Evolutionary conservation across 2,888 invertebrate species (phyloP).

Genomic region (Drosophila algonquin): DNA sequence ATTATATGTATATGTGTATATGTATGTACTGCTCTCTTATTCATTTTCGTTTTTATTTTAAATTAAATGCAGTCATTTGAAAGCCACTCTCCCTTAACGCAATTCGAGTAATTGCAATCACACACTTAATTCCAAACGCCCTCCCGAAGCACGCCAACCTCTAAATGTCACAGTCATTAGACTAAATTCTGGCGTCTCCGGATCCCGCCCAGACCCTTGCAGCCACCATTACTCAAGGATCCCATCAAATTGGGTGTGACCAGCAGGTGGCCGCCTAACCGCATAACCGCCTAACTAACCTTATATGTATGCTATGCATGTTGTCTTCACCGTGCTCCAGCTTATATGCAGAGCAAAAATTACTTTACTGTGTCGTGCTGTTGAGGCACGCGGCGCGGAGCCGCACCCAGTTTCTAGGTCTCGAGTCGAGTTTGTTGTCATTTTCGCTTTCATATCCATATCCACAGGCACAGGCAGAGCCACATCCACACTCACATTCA

Average conservation of each 20-base stretch:
- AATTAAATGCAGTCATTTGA: neutral
- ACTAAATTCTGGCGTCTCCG: conserved; percentile 23
- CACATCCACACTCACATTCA: conserved; percentile 6
- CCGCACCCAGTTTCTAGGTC: conserved; percentile 62
- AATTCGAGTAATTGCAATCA: conserved; percentile 62
- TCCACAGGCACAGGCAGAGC: neutral
- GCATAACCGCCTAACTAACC: conserved; percentile 51
- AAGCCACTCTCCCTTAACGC: neutral
- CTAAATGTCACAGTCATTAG: conserved; percentile 69
- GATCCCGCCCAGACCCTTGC: conserved; percentile 36
- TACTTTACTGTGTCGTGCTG: conserved; percentile 61
- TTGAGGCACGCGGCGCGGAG: conserved; percentile 44
- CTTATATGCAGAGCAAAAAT: conserved; percentile 63
- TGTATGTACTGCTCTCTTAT: neutral
- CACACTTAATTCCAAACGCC: conserved; percentile 59
- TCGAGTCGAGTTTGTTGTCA: conserved; percentile 61
- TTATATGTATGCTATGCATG: conserved; percentile 54
- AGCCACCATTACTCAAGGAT: conserved; percentile 25
- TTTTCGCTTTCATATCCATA: conserved; percentile 53
- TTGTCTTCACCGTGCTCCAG: conserved; percentile 25
- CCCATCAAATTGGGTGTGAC: conserved; percentile 66
- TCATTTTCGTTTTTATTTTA: neutral
- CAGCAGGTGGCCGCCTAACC: conserved; percentile 55
- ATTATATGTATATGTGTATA: neutral
- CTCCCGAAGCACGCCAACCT: conserved; percentile 45